Base-by-base conservation (phyloP, 2,888 invertebrate species). In the Harpalus rufipes region DNA sequence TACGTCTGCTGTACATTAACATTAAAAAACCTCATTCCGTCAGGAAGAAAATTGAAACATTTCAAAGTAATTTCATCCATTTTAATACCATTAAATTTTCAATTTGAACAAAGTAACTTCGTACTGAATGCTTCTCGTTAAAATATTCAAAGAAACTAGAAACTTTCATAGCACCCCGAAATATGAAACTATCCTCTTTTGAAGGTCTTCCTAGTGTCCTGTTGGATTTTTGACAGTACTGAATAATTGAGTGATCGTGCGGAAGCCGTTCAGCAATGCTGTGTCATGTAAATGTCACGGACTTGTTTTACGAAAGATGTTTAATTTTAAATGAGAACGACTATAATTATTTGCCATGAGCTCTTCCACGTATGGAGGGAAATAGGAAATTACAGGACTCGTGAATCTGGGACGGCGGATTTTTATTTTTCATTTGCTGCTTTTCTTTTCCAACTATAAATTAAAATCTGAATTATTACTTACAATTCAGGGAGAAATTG, bases 311-410 rank as follows among this genome's bases (percentile, higher is more conserved):
- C 81, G 39, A 68, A 32, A 81, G 72, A 8, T 32, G 32, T 83
- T 83, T 76, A 74, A 83, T 83, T 83, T 83, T 83, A 18, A 51
- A 83, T 83, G 83, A 83, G 61, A 7, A n/a, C 18, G 41, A 59
- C 58, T 74, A 83, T 76, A 83, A 83, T 83, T 83, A 82, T 82
- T 82, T 59, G 82, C 74, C 56, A 82, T 65, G 56, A 56, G 81
- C 63, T 61, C 51, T 81, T 81, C 56, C 83, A 83, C 56, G 82
- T 72, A 76, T 58, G 39, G 25, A 58, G 14, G 12, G 76, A 76
- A 76, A 72, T 32, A 51, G 21, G 78, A 78, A 78, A 74, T 74
- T 74, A 74, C 72, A 74, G 18, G 72, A 74, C 18, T 12, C 41
- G 16, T 74, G 18, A 74, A 74, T 74, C 41, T 74, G 41, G 72